Percentiles rank a stretch among this genome's conserved stretches.
Evolutionary conservation across 2,113 vertebrate genomes (phyloP).

Genomic region (Pygoscelis adeliae): DNA sequence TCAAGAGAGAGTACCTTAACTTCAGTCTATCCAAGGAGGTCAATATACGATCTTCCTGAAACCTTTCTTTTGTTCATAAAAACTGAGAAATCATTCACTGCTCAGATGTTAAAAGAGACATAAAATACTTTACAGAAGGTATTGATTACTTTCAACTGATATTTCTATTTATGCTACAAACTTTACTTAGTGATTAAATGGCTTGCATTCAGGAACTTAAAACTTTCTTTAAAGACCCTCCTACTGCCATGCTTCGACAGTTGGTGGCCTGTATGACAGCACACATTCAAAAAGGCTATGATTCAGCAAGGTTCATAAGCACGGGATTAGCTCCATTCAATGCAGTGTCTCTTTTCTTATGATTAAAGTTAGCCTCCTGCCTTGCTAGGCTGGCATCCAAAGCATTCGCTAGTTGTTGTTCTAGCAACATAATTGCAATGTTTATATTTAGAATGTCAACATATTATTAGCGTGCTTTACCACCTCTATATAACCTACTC

Average conservation of each 20-base stretch:
- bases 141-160: not conserved
- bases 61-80: not conserved
- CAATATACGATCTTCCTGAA: not conserved
- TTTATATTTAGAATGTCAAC: conserved; percentile 45
- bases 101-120: not conserved
- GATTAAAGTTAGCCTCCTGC: not conserved
- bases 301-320: not conserved
- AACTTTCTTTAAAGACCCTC: not conserved
- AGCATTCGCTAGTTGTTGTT: not conserved
- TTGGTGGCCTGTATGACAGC: not conserved
- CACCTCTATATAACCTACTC: not conserved
- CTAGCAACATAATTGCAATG: conserved; percentile 42
- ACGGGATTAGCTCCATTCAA: not conserved
- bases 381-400: not conserved
- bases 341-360: not conserved
- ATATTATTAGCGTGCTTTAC: conserved; percentile 26
- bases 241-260: not conserved
- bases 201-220: not conserved
- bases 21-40: not conserved
- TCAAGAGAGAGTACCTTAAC: not conserved
- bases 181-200: not conserved
- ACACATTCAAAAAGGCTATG: not conserved
- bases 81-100: not conserved
- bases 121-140: not conserved
- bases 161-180: not conserved